Base-by-base conservation (phyloP, 2,113 vertebrate species). In the Hippocampus mohnikei region DNA sequence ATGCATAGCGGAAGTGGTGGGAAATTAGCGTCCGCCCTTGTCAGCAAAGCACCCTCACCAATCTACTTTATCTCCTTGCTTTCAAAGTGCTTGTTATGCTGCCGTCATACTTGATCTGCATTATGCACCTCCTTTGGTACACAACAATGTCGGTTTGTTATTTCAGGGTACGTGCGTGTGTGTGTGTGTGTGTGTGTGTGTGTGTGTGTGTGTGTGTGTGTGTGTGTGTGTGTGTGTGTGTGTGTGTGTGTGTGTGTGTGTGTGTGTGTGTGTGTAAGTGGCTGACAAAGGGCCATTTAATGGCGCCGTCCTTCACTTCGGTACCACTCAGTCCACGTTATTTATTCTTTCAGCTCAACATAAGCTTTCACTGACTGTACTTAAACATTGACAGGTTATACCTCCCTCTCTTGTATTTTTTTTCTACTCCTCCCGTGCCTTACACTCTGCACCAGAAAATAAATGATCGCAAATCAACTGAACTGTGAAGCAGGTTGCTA, bases 51-150 rank as follows among this genome's bases (percentile, higher is more conserved):
- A 81, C 80, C 79, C 82, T 50, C 77, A 66, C 44, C 81, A 83
- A 77, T 82, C 61, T 70, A 5, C 64, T 79, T 88, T 87, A 87
- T 89, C 85, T 77, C 29, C 25, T 70, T 55, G 69, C 72, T 85
- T 67, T 80, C 73, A 78, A 53, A 74, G 72, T 25, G 79, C 77
- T 65, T 40, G 59, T 48, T 75, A 69, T 76, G 72, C 68, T 33
- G 40, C 46, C 11, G 41, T 42, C 41, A 42, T 42, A 42, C 11
- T 42, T 42, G 8, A 12, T 42, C 8, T 42, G 41, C 33, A 37
- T 37, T 6, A 37, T 37, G 8, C 41, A 50, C 4, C 20, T 50
- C 15, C 5, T 50, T 50, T 50, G 48, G 16, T 50, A 50, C 2
- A 16, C 15, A 50, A 5, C 46, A 50, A 50, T 18, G 46, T 50